These are phyloP conservation scores for Podarcis muralis DNA, from an alignment of 2,113 vertebrate species.

Conservation along the genomic window DNA sequence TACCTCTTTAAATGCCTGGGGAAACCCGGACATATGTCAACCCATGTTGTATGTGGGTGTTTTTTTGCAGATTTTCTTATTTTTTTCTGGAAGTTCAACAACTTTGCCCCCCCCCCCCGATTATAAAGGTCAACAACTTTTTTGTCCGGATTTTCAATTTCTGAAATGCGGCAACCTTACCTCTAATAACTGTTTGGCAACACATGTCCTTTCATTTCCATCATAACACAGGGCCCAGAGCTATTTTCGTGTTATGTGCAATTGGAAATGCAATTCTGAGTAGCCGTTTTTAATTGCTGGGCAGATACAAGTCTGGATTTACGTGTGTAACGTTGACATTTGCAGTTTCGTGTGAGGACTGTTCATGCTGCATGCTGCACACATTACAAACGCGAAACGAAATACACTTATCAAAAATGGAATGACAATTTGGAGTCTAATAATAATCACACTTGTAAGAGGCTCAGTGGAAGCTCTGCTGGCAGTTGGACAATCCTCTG, in stretches of 20 bases:
- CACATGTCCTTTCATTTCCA: background rate
- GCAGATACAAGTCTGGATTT: background rate
- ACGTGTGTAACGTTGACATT: background rate
- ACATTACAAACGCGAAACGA: conserved; percentile 30
- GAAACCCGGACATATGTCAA: too few relatives aligned
- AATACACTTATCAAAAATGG: conserved; percentile 36
- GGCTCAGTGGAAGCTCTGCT: conserved; percentile 47
- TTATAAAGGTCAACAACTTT: too few relatives aligned
- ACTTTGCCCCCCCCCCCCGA: too few relatives aligned
- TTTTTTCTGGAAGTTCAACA: too few relatives aligned
- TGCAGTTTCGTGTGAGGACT: background rate
- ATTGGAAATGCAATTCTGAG: rapidly evolving
- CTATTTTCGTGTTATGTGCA: background rate
- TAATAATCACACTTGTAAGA: conserved; percentile 26
- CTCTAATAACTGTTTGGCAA: background rate
- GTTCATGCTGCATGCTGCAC: background rate
- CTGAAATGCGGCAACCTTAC: too few relatives aligned
- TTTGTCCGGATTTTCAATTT: too few relatives aligned
- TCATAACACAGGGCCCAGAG: background rate
- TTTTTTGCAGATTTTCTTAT: too few relatives aligned
- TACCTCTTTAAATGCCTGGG: background rate
- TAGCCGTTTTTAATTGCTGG: background rate
- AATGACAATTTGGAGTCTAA: conserved; percentile 34
- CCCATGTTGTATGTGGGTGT: too few relatives aligned
- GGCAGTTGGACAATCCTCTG: conserved; percentile 56